Evolutionary conservation across 1,140 invertebrate genomes (phyloP), one percentile per base, ranked within the genome.

Genomic region (Anastrepha ludens): DNA sequence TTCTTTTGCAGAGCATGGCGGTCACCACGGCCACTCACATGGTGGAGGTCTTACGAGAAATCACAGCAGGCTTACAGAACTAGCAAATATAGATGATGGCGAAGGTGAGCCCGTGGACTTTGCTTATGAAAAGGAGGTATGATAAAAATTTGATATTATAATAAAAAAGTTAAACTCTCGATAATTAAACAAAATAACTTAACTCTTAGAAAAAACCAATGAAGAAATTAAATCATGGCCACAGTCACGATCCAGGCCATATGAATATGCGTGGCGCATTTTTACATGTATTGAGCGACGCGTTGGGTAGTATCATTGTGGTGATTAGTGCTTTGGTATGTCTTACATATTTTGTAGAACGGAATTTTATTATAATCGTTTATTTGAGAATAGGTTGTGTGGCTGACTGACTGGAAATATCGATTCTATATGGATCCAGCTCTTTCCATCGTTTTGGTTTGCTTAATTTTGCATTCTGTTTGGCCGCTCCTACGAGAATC

Each of bases 201-300:
- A 44, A 60, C 41, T 74, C 64, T 87, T 91, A 93, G 89, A 92
- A 93, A 85, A 93, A 93, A 85, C 89, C 86, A 67, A 62, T 85
- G 20, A 93, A 93, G 87, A 90, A 92, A 65, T 90, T 91, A 4
- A 90, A 93, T 58, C 95, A 96, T 89, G 93, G 94, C 3, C 95
- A 96, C 89, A 93, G 94, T 85, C 94, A 95, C 88, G 95, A 96
- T 90, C 95, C 96, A 0, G 96, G 96, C 44, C 97, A 99, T 91
- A 97, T 99, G 96, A 99, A 99, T 92, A 99, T 99, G 97, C 95
- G 97, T 81, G 98, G 98, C 20, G 99, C 99, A 1, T 99, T 99
- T 93, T 94, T 99, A 67, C 99, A 99, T 94, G 97, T 99, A 6
- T 92, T 99, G 6, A 99, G 98, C 44, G 99, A 99, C 94, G 99